Conservation (phyloP, 2,888 invertebrate species). For the Heliconius sara region DNA sequence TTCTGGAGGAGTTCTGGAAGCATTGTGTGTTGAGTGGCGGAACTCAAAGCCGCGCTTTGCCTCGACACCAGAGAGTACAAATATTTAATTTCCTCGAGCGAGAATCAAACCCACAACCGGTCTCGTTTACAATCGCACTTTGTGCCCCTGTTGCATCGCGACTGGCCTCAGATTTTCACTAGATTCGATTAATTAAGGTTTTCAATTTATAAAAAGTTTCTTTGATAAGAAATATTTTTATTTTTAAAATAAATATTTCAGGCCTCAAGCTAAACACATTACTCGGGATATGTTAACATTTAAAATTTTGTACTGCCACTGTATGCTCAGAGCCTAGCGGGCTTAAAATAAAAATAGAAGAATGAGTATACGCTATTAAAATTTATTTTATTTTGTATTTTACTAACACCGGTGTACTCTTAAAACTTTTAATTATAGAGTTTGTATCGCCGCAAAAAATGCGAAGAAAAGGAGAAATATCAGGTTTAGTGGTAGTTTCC, state of each 20-base stretch:
- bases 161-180: no score
- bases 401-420: conserved; percentile 37
- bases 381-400: conserved; percentile 40
- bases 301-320: conserved; percentile 7
- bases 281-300: conserved; percentile 5
- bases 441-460: conserved; percentile 32
- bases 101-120: no score
- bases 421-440: conserved; percentile 42
- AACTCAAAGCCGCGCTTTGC: no score
- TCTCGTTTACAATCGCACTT: no score
- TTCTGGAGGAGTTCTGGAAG: no score
- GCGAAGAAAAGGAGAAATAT: conserved; percentile 8
- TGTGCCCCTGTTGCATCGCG: no score
- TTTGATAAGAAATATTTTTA: background rate
- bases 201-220: background rate
- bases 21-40: no score
- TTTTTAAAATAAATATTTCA: background rate
- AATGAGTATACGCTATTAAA: conserved; percentile 35
- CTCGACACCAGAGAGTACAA: no score
- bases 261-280: background rate
- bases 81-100: no score
- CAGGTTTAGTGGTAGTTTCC: conserved; percentile 1
- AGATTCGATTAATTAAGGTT: background rate
- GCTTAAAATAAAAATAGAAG: conserved; percentile 25
- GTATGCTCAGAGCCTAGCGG: background rate